phyloP scores from a whole-genome alignment of 1,140 invertebrate genomes.

The Lepeophtheirus salmonis region DNA sequence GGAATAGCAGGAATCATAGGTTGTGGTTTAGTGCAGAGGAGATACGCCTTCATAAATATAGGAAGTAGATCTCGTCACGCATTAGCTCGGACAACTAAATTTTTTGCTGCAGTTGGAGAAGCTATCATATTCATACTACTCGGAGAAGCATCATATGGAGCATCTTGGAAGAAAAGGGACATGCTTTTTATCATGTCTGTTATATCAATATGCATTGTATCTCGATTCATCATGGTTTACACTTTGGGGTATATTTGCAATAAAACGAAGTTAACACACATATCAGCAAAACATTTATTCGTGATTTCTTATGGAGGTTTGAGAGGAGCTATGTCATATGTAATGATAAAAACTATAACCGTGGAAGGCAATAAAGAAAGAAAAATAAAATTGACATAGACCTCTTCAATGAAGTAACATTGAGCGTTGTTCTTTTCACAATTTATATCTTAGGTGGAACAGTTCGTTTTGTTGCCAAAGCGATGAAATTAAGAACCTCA shows the following conservation, averaged over 20 bases:
- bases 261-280: slow-evolving; percentile 26
- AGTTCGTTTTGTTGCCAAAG: background rate
- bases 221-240: slow-evolving; percentile 25
- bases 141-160: slow-evolving; percentile 31
- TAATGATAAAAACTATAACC: slow-evolving; percentile 30
- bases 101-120: slow-evolving; percentile 34
- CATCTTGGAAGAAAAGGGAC: background rate
- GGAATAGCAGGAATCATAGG: slow-evolving; percentile 36
- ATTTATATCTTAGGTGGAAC: slow-evolving; percentile 32
- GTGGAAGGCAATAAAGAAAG: slow-evolving; percentile 25
- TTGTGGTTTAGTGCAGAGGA: slow-evolving; percentile 37
- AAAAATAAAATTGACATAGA: slow-evolving; percentile 29
- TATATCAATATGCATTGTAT: slow-evolving; percentile 22
- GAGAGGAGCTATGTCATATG: slow-evolving; percentile 34
- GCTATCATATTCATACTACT: slow-evolving; percentile 43
- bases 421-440: slow-evolving; percentile 35
- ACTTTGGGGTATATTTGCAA: slow-evolving; percentile 23
- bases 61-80: slow-evolving; percentile 35
- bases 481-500: background rate
- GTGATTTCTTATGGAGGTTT: slow-evolving; percentile 35
- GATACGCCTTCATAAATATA: slow-evolving; percentile 38
- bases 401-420: slow-evolving; percentile 33
- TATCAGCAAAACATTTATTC: slow-evolving; percentile 33
- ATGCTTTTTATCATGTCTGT: background rate
- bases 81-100: slow-evolving; percentile 37